Conservation (phyloP, 2,113 vertebrate species). For the Mobula birostris region DNA sequence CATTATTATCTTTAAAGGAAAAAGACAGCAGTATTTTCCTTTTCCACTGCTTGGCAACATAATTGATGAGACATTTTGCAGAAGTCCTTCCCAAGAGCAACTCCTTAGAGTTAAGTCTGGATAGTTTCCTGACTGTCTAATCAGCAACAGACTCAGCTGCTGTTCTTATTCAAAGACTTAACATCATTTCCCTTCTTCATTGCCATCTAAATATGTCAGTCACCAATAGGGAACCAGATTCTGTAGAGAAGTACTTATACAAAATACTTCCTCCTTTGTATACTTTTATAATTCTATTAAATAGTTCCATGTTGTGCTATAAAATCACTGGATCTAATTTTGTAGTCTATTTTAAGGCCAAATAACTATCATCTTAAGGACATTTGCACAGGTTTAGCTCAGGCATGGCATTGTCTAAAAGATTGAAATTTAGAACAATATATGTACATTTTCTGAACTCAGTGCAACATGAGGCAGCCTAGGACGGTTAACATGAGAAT, state of each 20-base stretch:
- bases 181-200: neutral
- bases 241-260: slow-evolving; percentile 1
- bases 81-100: neutral
- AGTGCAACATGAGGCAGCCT: neutral
- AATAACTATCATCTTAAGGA: neutral
- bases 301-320: neutral
- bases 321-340: neutral
- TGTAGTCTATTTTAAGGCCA: neutral
- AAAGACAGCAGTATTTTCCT: neutral
- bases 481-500: neutral
- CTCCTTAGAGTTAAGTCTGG: neutral
- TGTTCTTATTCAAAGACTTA: neutral
- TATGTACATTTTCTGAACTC: neutral
- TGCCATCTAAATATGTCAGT: neutral
- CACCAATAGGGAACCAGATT: slow-evolving; percentile 19
- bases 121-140: neutral
- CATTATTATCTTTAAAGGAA: neutral
- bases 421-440: neutral
- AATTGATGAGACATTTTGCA: neutral
- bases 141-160: neutral
- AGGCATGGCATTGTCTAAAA: neutral
- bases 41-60: neutral
- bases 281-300: slow-evolving; percentile 4
- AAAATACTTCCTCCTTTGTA: neutral
- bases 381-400: neutral